Evolutionary conservation across 2,113 vertebrate species (phyloP).

Genomic region (Neogale vison): DNA sequence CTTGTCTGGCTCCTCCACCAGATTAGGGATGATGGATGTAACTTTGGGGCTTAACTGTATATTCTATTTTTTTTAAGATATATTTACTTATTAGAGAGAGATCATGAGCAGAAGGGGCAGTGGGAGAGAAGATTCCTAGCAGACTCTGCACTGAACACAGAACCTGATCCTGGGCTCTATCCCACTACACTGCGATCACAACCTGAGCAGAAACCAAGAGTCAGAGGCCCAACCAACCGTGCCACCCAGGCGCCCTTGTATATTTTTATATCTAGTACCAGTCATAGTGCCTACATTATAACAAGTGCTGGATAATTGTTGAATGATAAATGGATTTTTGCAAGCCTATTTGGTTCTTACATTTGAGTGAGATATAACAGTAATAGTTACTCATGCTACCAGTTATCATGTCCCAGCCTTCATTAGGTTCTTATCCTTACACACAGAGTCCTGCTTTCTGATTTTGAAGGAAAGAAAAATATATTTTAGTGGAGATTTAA

Average conservation of each 20-base stretch:
- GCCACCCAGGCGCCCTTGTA: neutral
- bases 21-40: neutral
- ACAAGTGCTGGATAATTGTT: neutral
- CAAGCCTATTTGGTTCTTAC: neutral
- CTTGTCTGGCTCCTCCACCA: neutral
- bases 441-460: neutral
- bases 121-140: neutral
- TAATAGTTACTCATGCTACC: neutral
- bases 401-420: neutral
- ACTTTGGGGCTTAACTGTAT: neutral
- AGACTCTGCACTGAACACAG: neutral
- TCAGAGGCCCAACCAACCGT: neutral
- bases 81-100: neutral
- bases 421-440: constrained; percentile 11
- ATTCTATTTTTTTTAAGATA: neutral
- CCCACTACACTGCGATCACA: neutral
- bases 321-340: constrained; percentile 24
- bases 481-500: constrained; percentile 33
- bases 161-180: neutral
- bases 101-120: neutral
- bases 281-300: neutral
- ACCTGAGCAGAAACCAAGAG: neutral
- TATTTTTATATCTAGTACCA: neutral
- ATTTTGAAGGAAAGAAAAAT: constrained; percentile 23
- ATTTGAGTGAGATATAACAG: neutral